phyloP scores from a whole-genome alignment of 30 jellyfish, hydroid and myxozoan genomes.

The Hydractinia echinata region DNA sequence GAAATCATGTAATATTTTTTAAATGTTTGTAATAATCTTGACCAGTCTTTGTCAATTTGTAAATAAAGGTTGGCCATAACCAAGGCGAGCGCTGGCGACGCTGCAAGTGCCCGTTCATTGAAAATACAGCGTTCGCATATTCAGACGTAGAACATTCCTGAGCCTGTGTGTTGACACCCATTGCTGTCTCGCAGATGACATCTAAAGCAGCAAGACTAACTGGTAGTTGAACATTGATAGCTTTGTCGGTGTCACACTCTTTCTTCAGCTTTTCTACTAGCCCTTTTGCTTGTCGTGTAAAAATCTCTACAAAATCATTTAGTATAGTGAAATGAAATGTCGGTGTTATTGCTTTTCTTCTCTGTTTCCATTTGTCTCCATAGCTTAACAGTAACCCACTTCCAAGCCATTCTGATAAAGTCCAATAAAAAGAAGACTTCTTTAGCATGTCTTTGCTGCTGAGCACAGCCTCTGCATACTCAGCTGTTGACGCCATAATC shows the following conservation, averaged over 20 bases:
- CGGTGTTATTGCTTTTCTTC: slow-evolving; percentile 78
- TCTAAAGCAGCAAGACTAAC: slow-evolving; percentile 27
- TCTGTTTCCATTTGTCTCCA: slow-evolving; percentile 71
- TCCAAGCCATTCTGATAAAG: slow-evolving; percentile 66
- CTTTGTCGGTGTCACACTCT: neutral
- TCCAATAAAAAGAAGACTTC: slow-evolving; percentile 48
- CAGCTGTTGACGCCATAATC: slow-evolving; percentile 3
- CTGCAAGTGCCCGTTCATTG: slow-evolving; percentile 11
- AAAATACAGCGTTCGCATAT: slow-evolving; percentile 58
- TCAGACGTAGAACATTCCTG: slow-evolving; percentile 39
- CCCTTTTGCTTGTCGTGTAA: slow-evolving; percentile 47
- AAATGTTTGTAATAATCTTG: neutral
- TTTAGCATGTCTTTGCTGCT: slow-evolving; percentile 46
- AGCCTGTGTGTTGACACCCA: slow-evolving; percentile 80
- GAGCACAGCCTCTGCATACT: slow-evolving; percentile 26
- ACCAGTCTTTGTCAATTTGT: slow-evolving; percentile 29
- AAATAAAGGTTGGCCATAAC: slow-evolving; percentile 40
- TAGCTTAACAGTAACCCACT: slow-evolving; percentile 54
- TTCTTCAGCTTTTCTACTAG: slow-evolving; percentile 43
- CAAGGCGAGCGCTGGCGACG: slow-evolving; percentile 35
- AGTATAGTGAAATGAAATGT: slow-evolving; percentile 79
- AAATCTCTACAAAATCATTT: slow-evolving; percentile 55
- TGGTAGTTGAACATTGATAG: slow-evolving; percentile 22
- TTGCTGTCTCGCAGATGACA: slow-evolving; percentile 64
- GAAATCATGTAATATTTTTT: slow-evolving; percentile 52